Conservation (phyloP, 2,113 vertebrate genomes). For the Lasiurus cinereus region DNA sequence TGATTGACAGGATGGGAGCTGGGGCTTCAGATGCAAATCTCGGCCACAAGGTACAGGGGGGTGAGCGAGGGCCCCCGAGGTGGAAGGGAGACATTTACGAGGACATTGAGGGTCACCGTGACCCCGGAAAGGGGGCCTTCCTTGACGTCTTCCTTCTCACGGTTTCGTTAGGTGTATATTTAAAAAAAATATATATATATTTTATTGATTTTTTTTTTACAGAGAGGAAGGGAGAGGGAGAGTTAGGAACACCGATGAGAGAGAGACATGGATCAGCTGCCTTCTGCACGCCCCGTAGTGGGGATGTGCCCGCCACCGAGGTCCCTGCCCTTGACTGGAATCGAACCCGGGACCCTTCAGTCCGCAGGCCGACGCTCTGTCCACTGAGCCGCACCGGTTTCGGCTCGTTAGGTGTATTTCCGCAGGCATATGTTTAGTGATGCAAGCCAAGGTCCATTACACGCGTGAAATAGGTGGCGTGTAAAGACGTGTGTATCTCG, state of each 20-base stretch:
- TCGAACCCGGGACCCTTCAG: no score
- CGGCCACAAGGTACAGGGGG: slow-evolving; percentile 15
- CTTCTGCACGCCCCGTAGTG: no score
- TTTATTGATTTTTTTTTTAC: no score
- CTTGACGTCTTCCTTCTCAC: not conserved
- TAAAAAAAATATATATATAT: not conserved
- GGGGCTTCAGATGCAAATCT: slow-evolving; percentile 1
- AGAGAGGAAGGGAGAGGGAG: no score
- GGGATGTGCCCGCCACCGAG: no score
- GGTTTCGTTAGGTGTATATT: not conserved
- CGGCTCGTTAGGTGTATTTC: not conserved
- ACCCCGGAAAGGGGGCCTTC: not conserved
- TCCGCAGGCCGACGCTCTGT: no score
- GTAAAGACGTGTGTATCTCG: not conserved
- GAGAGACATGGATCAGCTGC: no score
- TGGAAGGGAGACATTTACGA: not conserved
- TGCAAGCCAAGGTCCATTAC: not conserved
- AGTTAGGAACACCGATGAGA: no score
- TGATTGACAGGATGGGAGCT: not conserved
- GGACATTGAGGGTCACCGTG: not conserved
- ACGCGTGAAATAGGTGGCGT: not conserved
- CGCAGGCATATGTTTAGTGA: not conserved
- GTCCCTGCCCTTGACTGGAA: no score
- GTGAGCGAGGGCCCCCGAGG: not conserved
- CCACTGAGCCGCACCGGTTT: no score